A percentile compares a stretch with the other conserved stretches of the same genome.
These are phyloP conservation scores for Lithophane semibrunnea DNA, from an alignment of 2,888 invertebrate genomes.

Conservation along the genomic window DNA sequence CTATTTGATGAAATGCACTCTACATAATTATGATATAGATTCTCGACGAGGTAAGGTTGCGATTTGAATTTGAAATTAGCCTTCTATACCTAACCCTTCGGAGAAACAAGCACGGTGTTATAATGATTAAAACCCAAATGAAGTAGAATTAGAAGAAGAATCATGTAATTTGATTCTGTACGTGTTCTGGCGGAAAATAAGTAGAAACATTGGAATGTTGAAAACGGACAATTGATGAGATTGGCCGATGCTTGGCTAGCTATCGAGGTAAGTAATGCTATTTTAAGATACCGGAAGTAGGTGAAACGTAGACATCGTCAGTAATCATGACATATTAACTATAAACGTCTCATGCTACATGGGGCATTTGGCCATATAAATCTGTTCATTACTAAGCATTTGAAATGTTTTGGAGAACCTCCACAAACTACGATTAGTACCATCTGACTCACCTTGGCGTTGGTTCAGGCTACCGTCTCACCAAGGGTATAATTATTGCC, in stretches of 20 bases:
- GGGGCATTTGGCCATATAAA: background rate
- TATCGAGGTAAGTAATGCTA: conserved; percentile 49
- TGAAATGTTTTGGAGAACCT: background rate
- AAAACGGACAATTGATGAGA: conserved; percentile 42
- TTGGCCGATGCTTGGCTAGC: conserved; percentile 42
- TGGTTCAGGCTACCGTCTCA: background rate
- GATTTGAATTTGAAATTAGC: too few species aligned
- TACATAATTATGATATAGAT: too few species aligned
- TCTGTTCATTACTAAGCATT: background rate
- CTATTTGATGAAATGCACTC: too few species aligned
- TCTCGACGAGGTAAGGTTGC: too few species aligned
- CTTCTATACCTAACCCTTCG: too few species aligned
- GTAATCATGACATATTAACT: background rate
- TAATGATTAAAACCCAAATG: too few species aligned
- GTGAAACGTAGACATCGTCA: conserved; percentile 24
- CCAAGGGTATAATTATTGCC: too few species aligned
- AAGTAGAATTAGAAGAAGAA: background rate
- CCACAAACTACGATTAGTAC: background rate
- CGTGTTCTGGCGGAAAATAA: background rate
- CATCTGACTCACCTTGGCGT: background rate
- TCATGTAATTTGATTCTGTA: background rate
- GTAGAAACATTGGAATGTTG: conserved; percentile 39
- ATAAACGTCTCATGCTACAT: background rate
- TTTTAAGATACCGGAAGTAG: conserved; percentile 23
- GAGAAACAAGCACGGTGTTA: too few species aligned